Evolutionary conservation across 2,888 invertebrate species (phyloP).

Genomic region (Hypercompe scribonia): DNA sequence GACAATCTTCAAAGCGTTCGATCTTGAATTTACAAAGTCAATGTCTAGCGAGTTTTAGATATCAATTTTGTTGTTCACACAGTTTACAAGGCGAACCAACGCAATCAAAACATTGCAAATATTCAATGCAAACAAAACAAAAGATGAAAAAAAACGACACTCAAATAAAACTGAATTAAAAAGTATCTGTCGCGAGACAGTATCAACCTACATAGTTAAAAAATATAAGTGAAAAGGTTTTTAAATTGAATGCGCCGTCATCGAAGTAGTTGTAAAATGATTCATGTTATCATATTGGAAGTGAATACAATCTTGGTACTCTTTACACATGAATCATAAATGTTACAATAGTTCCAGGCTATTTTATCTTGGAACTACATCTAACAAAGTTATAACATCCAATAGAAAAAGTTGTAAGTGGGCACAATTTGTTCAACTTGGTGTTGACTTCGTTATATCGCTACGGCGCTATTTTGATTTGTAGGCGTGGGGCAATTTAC

Average conservation of each 20-base stretch:
- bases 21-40: no score
- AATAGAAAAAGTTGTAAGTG: slow-evolving; percentile 5
- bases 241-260: neutral
- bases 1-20: no score
- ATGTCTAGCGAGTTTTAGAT: no score
- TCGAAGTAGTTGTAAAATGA: neutral
- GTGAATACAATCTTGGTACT: neutral
- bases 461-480: neutral
- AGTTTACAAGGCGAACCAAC: no score
- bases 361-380: neutral
- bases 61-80: neutral
- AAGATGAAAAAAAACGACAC: neutral
- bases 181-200: neutral
- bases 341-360: neutral
- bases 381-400: neutral
- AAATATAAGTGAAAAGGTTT: neutral
- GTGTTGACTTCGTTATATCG: slow-evolving; percentile 4
- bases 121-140: neutral
- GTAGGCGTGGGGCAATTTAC: neutral
- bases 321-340: neutral
- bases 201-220: neutral
- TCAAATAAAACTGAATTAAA: neutral
- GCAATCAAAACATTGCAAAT: neutral
- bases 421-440: slow-evolving; percentile 8
- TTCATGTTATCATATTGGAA: neutral